Conservation (phyloP, 2,113 vertebrate species). For the Deroptyus accipitrinus region DNA sequence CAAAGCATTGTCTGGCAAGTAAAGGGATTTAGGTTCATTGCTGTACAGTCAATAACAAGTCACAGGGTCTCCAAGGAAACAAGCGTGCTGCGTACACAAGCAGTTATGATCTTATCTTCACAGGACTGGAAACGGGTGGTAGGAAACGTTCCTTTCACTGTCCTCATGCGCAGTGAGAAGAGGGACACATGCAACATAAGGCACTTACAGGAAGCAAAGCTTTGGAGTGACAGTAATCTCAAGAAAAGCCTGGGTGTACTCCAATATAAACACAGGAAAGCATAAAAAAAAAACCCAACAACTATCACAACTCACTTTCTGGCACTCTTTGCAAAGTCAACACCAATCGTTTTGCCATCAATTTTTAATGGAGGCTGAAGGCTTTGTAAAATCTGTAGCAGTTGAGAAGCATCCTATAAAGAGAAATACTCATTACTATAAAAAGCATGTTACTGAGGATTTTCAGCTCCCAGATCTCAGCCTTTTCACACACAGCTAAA, state of each 20-base stretch:
- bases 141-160: not conserved
- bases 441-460: not conserved
- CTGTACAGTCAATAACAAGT: not conserved
- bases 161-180: not conserved
- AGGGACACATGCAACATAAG: not conserved
- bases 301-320: conserved; percentile 87
- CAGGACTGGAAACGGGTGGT: not conserved
- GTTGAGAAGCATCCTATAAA: conserved; percentile 93
- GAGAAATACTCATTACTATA: not conserved
- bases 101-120: not conserved
- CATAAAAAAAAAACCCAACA: not conserved
- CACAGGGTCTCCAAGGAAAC: not conserved
- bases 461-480: not conserved
- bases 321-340: conserved; percentile 98
- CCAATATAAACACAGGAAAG: fast-evolving
- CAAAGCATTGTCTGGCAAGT: not conserved
- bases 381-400: conserved; percentile 93
- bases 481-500: not conserved
- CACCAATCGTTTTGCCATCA: conserved; percentile 97
- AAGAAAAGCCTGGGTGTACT: not conserved
- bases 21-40: not conserved
- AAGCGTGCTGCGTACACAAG: not conserved
- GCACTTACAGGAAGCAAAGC: not conserved
- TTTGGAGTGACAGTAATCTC: not conserved
- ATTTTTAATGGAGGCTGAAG: conserved; percentile 95